Percentiles rank a stretch among this genome's conserved stretches.
Evolutionary conservation across 2,113 vertebrate genomes (phyloP).

Genomic region (Entelurus aequoreus): DNA sequence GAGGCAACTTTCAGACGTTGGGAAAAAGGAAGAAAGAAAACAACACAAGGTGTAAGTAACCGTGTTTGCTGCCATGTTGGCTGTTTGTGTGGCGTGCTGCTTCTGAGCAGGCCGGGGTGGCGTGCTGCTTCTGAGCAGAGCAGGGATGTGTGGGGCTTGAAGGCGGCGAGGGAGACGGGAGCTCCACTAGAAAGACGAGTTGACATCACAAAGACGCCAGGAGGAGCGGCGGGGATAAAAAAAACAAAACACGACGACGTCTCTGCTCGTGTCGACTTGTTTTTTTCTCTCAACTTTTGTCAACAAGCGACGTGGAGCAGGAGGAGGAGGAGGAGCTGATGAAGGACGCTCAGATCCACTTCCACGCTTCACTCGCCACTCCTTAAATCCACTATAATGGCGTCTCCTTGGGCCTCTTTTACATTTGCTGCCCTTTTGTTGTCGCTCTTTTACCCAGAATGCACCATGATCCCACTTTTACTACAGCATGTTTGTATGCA

Average conservation of each 20-base stretch:
- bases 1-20: constrained; percentile 41
- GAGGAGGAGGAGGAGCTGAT: constrained; percentile 10
- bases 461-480: too few relatives aligned
- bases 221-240: constrained; percentile 9
- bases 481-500: too few relatives aligned
- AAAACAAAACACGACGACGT: constrained; percentile 24
- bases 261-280: constrained; percentile 53
- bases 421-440: constrained; percentile 20
- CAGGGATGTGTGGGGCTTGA: constrained; percentile 53
- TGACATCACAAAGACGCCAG: constrained; percentile 49
- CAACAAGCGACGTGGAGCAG: constrained; percentile 30
- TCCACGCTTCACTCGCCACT: constrained; percentile 22
- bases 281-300: constrained; percentile 55
- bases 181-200: constrained; percentile 47
- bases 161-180: constrained; percentile 46
- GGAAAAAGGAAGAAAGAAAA: constrained; percentile 41
- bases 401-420: constrained; percentile 40
- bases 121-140: constrained; percentile 7
- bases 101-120: background rate
- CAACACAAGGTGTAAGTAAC: background rate
- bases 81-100: background rate
- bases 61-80: too few relatives aligned
- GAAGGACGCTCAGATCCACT: constrained; percentile 23
- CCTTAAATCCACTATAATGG: constrained; percentile 40
- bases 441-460: background rate